phyloP scores from a whole-genome alignment of 2,113 vertebrate genomes.

The Malurus cyaneus region DNA sequence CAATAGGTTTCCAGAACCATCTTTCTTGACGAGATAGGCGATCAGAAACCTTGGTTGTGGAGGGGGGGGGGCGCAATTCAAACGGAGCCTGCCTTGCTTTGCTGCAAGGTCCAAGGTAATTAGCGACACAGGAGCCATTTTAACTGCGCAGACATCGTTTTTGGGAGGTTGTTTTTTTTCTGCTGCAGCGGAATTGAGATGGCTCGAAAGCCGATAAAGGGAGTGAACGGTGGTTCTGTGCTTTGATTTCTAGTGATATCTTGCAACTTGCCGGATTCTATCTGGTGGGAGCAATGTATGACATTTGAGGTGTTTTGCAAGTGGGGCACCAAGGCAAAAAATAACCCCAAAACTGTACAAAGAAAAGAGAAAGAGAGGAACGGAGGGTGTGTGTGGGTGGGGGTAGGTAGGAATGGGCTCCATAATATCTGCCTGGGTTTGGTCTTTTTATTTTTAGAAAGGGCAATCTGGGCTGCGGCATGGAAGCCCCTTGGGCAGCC shows the following conservation, averaged over 20 bases:
- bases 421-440: background rate
- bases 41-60: background rate
- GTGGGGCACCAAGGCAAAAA: background rate
- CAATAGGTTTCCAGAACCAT: background rate
- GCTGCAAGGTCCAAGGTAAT: conserved; percentile 11
- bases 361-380: background rate
- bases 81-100: background rate
- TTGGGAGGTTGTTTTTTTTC: background rate
- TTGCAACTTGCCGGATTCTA: background rate
- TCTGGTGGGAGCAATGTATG: background rate
- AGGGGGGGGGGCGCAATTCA: background rate
- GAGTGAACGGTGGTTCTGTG: background rate
- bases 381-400: rapidly evolving
- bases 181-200: background rate
- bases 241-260: background rate
- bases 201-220: background rate
- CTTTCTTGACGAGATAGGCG: background rate
- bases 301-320: background rate
- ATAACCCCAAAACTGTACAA: background rate
- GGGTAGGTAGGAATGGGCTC: background rate
- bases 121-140: conserved; percentile 76
- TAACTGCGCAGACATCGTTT: conserved; percentile 64
- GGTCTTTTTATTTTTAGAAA: background rate
- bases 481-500: background rate
- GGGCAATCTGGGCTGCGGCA: background rate